These are phyloP conservation scores for Myiopsitta monachus DNA, from an alignment of 2,113 vertebrate genomes.

Conservation along the genomic window DNA sequence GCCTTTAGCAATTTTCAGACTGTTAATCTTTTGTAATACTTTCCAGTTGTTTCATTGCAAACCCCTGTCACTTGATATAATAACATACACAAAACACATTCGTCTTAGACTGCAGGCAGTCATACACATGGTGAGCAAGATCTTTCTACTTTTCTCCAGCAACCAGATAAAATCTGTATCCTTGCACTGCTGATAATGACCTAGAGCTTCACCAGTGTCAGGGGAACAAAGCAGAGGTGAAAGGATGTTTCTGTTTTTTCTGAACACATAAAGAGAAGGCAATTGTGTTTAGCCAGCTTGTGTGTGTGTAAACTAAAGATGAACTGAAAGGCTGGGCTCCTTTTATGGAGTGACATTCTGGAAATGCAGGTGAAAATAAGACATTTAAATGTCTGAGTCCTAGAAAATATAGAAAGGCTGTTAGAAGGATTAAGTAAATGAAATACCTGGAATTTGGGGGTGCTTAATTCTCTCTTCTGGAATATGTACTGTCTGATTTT, in stretches of 20 bases:
- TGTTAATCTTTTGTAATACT: background rate
- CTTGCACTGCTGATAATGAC: background rate
- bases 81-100: background rate
- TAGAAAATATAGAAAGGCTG: background rate
- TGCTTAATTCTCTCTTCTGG: background rate
- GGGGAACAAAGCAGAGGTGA: background rate
- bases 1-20: background rate
- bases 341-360: background rate
- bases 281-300: background rate
- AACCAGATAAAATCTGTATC: background rate
- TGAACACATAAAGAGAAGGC: background rate
- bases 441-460: background rate
- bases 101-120: background rate
- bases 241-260: background rate
- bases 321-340: background rate
- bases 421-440: background rate
- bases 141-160: background rate
- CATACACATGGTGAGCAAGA: background rate
- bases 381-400: background rate
- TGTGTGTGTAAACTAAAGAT: background rate
- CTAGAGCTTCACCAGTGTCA: background rate
- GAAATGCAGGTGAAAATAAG: background rate
- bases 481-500: background rate
- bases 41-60: background rate
- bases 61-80: background rate